Base-by-base conservation (phyloP, 1,140 invertebrate species). In the Ceratosolen solmsi region DNA sequence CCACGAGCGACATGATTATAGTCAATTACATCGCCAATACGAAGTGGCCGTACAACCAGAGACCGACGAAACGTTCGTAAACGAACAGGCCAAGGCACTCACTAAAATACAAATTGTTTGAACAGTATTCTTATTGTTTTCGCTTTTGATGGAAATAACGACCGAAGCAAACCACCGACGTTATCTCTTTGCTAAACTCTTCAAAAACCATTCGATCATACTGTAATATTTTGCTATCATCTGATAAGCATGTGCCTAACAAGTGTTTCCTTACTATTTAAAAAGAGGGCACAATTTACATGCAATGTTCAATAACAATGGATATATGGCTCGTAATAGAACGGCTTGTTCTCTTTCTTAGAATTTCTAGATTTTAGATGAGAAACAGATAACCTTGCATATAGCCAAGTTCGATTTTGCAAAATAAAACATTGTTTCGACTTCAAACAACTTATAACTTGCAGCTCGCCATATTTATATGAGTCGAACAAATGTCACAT, bases 1-100 rank as follows among this genome's bases (percentile, higher is more conserved):
- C 84, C 90, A 92, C 38, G 90, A 91, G 65, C 91, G 91, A 84
- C 87, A 89, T 78, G 41, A 72, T 20, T 74, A 65, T 9, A 36
- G 41, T 30, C 25, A 76, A 11, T 17, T 77, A 36, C 63, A 77
- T 36, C 79, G 38, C 9, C 71, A 75, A 56, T 75, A 56, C 36
- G 33, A 81, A 81, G n/a, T 65, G 15, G 27, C 41, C 25, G 80
- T 83, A 36, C 30, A 63, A 9, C n/a, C 78, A 15, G 83, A 85
- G 22, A 77, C 85, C 38, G 78, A 86, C 0, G 86, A 86, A 60
- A 82, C 83, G 36, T 80, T 84, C n/a, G 86, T 86, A 71, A 87
- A 86, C 84, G 38, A 84, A 17, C 54, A 72, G 15, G 22, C 11
- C 49, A 71, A 38, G 25, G 72, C 54, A 56, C 25, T 74, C 4